Conservation (phyloP, 2,113 vertebrate genomes). For the Salminus brasiliensis region DNA sequence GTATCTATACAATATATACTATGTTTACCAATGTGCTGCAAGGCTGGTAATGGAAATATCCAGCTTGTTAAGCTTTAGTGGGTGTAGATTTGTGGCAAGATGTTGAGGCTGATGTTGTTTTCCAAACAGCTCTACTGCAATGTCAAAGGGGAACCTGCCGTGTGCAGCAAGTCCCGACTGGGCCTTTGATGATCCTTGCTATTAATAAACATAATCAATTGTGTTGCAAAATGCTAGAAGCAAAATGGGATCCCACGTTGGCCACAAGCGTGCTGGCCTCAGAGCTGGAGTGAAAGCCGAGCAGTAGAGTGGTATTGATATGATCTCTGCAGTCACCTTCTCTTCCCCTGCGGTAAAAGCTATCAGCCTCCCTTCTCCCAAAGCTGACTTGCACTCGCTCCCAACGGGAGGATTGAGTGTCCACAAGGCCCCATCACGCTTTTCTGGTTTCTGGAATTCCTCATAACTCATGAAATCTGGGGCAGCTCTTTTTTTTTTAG, state of each 20-base stretch:
- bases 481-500: conserved; percentile 55
- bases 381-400: conserved; percentile 63
- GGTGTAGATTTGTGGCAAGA: conserved; percentile 54
- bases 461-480: conserved; percentile 39
- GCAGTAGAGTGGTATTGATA: conserved; percentile 30
- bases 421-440: conserved; percentile 56
- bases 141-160: conserved; percentile 36
- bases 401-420: conserved; percentile 65
- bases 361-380: conserved; percentile 64
- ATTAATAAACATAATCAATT: conserved; percentile 41
- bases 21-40: no score
- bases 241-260: conserved; percentile 28
- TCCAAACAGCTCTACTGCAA: conserved; percentile 21
- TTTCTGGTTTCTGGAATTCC: conserved; percentile 46
- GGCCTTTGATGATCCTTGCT: conserved; percentile 28
- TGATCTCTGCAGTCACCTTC: conserved; percentile 68
- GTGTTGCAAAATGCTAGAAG: conserved; percentile 25
- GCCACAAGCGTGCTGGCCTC: conserved; percentile 33
- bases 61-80: conserved; percentile 8
- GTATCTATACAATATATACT: no score
- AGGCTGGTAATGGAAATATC: not conserved
- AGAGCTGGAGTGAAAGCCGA: conserved; percentile 4
- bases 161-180: conserved; percentile 17
- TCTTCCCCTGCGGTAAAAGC: conserved; percentile 53
- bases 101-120: conserved; percentile 8